These are phyloP conservation scores for Neolamprologus devosi DNA, from an alignment of 2,113 vertebrate species.

Conservation along the genomic window DNA sequence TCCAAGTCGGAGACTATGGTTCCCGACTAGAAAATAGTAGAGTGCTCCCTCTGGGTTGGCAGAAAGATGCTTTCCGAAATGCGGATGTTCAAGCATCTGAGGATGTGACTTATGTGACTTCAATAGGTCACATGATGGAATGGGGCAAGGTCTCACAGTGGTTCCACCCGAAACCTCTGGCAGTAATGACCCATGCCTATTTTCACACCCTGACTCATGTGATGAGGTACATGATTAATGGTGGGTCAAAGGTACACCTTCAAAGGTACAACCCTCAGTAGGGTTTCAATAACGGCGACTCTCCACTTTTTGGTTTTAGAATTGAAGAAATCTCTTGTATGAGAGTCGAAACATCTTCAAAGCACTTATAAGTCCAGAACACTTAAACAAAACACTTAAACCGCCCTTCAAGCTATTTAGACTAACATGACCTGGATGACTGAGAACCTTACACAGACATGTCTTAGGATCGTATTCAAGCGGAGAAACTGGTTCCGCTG, in stretches of 20 bases:
- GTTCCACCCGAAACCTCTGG: not conserved
- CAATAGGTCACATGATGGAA: not conserved
- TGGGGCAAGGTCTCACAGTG: not conserved
- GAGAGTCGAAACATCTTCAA: not conserved
- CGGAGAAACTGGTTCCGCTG: accelerated
- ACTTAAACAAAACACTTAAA: not conserved
- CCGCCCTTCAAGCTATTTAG: not conserved
- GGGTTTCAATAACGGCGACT: not conserved
- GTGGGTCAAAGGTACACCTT: not conserved
- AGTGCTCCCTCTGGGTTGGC: not conserved
- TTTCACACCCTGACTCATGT: not conserved
- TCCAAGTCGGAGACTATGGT: not conserved
- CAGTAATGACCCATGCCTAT: not conserved
- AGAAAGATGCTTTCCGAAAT: not conserved
- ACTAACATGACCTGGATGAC: not conserved
- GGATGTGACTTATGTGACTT: not conserved
- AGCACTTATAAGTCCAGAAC: not conserved
- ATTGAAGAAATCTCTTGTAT: not conserved
- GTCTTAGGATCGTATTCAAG: not conserved
- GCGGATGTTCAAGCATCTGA: not conserved
- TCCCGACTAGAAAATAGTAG: not conserved
- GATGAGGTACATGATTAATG: not conserved
- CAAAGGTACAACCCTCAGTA: not conserved
- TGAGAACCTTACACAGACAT: not conserved
- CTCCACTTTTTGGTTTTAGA: not conserved